Base-by-base conservation (phyloP, 1,140 invertebrate species). In the Magallana gigas region DNA sequence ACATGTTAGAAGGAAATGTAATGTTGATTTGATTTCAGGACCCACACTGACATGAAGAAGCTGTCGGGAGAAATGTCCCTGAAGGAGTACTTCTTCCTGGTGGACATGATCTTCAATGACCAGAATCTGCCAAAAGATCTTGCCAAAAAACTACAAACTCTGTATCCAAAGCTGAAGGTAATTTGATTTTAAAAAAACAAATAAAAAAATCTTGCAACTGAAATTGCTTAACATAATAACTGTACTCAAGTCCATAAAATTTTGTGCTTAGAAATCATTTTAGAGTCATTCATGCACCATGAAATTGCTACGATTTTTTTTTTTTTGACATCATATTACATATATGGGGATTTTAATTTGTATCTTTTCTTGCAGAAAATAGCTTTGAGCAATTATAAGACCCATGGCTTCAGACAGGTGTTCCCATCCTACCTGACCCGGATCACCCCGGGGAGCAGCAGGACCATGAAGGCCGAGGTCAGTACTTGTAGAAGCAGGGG, bases 161-260 rank as follows among this genome's bases (percentile, higher is more conserved):
- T 94, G 11, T 94, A 94, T 89, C 94, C 94, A n/a, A 92, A 92
- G 80, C 87, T 95, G 9, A 94, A 94, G 94, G 94, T 94, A 86
- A 91, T 48, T 48, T 48, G 36, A 48, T 4, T 4, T 48, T 4
- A 5, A 48, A 48, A 48, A 48, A 48, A 23, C 23, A 23, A 23
- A 23, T 23, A 23, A 48, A 48, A 48, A 48, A 48, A 48, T 48
- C 36, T 48, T 48, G 36, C 36, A 48, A 48, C 36, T 48, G 36
- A 48, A 48, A 48, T 48, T 48, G 36, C 36, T 48, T 48, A 48
- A 23, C 23, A 23, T 23, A 23, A 23, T 23, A 23, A 48, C 36
- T 48, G 36, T 48, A 48, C 5, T 5, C 36, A 48, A 4, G 2
- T 48, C 36, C 36, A 48, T 48, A 48, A 48, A 48, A 48, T 48